Conservation (phyloP, 2,797 vertebrate species). For the Esox lucius region DNA sequence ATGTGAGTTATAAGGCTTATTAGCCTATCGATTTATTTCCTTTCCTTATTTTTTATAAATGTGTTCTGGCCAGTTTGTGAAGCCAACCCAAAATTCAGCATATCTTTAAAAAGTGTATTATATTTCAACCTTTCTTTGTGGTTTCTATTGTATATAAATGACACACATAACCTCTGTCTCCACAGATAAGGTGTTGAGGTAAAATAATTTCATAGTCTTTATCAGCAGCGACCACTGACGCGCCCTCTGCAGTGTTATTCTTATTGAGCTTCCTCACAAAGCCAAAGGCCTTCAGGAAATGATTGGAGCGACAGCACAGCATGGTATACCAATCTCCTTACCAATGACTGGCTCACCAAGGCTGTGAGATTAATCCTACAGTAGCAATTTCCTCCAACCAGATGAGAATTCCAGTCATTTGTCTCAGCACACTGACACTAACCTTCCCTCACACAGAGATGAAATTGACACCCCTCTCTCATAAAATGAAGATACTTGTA, state of each 20-base stretch:
- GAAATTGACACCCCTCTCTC: conserved; percentile 18
- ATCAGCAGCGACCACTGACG: not conserved
- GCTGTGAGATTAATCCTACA: conserved; percentile 20
- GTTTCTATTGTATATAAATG: conserved; percentile 4
- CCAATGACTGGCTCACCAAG: conserved; percentile 36
- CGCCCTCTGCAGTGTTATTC: not conserved
- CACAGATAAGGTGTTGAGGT: conserved; percentile 9
- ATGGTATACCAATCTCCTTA: conserved; percentile 19
- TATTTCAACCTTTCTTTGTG: conserved; percentile 10
- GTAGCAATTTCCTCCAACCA: conserved; percentile 26
- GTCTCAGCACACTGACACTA: conserved; percentile 17
- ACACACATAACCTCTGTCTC: conserved; percentile 1
- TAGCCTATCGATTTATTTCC: not conserved
- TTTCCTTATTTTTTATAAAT: not conserved
- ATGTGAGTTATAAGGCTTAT: not conserved
- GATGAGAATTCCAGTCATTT: conserved; percentile 33
- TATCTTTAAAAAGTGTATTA: not conserved
- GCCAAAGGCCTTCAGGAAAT: conserved; percentile 18
- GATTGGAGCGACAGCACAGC: conserved; percentile 12
- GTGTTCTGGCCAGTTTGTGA: not conserved
- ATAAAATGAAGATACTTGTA: conserved; percentile 1
- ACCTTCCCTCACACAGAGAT: not conserved
- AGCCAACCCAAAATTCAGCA: not conserved
- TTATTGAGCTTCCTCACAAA: conserved; percentile 8
- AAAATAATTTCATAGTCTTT: conserved; percentile 1